Evolutionary conservation across 2,888 invertebrate species (phyloP).

Genomic region (Drosophila prolongata): DNA sequence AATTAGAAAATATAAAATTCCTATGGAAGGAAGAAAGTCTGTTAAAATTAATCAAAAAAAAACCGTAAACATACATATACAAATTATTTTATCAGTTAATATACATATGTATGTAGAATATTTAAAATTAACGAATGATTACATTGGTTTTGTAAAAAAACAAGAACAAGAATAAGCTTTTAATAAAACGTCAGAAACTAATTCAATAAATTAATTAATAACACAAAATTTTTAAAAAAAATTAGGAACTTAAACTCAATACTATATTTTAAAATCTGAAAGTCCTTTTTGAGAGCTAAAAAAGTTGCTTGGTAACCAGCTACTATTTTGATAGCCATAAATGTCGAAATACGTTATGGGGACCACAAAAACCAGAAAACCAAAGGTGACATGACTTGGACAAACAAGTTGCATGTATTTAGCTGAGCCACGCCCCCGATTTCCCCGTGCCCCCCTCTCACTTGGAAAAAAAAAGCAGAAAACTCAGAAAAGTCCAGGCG

Average conservation of each 20-base stretch:
- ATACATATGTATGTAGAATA: too few species aligned
- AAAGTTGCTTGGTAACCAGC: background rate
- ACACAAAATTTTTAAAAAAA: too few species aligned
- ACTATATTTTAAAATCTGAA: too few species aligned
- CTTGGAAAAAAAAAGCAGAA: background rate
- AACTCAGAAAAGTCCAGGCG: conserved; percentile 39
- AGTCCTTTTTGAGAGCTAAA: too few species aligned
- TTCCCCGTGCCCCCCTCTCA: background rate
- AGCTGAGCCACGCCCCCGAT: conserved; percentile 16
- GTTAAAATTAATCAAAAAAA: conserved; percentile 1
- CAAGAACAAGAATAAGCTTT: background rate
- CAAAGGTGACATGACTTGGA: conserved; percentile 38
- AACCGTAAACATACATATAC: background rate
- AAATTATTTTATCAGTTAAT: background rate
- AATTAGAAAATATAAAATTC: conserved; percentile 27
- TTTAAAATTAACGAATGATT: background rate
- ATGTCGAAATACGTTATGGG: conserved; percentile 26
- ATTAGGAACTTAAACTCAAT: too few species aligned
- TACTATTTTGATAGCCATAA: conserved; percentile 5
- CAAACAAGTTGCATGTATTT: conserved; percentile 49
- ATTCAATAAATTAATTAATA: too few species aligned
- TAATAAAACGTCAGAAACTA: background rate
- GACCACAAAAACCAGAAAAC: conserved; percentile 39
- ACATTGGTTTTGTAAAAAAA: background rate
- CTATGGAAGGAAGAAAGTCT: conserved; percentile 19